These are phyloP conservation scores for Hyla sarda DNA, from an alignment of 2,113 vertebrate species.

Conservation along the genomic window DNA sequence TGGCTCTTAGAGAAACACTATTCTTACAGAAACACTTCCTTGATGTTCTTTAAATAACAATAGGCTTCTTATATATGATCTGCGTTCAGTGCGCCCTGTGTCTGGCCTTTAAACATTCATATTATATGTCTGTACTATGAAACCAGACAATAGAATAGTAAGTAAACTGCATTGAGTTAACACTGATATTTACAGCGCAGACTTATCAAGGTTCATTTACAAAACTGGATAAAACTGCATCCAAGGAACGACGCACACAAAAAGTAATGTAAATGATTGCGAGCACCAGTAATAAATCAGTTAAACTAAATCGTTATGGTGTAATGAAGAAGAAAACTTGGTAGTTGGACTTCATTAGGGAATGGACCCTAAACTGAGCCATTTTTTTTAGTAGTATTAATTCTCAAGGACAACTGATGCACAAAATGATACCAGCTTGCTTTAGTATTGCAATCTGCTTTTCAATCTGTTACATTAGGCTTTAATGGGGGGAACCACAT, in stretches of 20 bases:
- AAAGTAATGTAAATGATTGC: not conserved
- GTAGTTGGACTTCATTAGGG: not conserved
- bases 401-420: not conserved
- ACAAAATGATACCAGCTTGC: no score
- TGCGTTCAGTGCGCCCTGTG: not conserved
- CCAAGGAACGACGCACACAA: not conserved
- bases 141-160: not conserved
- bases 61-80: not conserved
- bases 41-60: slow-evolving; percentile 57
- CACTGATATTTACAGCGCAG: not conserved
- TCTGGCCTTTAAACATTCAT: not conserved
- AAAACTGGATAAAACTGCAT: not conserved
- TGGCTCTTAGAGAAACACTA: no score
- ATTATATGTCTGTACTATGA: not conserved
- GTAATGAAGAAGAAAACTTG: not conserved
- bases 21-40: slow-evolving; percentile 62
- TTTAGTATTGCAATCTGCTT: no score
- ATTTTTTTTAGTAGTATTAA: not conserved
- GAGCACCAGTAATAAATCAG: not conserved
- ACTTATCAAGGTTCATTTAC: not conserved
- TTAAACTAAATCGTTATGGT: not conserved
- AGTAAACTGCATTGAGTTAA: no score
- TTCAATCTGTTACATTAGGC: no score
- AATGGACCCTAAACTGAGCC: not conserved
- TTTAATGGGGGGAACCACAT: no score